These are phyloP conservation scores for Drosophila tropicalis DNA, from an alignment of 1,140 invertebrate genomes.

Conservation along the genomic window DNA sequence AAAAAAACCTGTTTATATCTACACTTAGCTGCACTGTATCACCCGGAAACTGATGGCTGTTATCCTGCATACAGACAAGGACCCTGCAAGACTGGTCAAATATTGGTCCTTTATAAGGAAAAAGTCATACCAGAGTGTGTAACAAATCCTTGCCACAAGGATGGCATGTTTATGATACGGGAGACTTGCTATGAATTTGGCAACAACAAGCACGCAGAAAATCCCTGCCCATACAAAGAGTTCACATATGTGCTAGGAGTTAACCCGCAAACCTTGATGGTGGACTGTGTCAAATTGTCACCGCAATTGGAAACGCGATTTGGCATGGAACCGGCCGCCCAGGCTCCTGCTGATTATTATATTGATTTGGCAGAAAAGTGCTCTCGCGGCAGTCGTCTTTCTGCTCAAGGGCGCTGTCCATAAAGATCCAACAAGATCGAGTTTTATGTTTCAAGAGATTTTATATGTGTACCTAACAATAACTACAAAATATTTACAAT, in stretches of 20 bases:
- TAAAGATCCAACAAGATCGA: neutral
- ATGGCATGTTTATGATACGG: conserved; percentile 84
- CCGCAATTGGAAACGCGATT: conserved; percentile 70
- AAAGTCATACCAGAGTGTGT: conserved; percentile 85
- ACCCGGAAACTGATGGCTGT: conserved; percentile 86
- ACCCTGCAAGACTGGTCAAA: conserved; percentile 85
- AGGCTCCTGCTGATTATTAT: conserved; percentile 58
- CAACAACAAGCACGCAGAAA: conserved; percentile 39
- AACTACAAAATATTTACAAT: conserved; percentile 25
- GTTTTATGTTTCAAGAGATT: conserved; percentile 8
- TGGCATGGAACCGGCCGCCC: conserved; percentile 17
- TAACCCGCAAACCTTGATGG: conserved; percentile 83
- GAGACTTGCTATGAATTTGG: conserved; percentile 84
- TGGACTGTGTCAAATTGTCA: conserved; percentile 83
- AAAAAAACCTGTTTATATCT: neutral
- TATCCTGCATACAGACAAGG: conserved; percentile 86
- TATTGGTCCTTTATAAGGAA: conserved; percentile 84
- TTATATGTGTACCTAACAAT: conserved; percentile 31
- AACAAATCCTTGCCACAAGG: conserved; percentile 85
- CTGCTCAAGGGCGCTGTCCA: conserved; percentile 44
- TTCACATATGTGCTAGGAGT: conserved; percentile 83
- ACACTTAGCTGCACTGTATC: conserved; percentile 85
- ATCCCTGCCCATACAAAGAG: conserved; percentile 82
- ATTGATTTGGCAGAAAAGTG: conserved; percentile 67
- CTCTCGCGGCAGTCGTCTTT: conserved; percentile 61